A percentile compares a stretch with the other conserved stretches of the same genome.
phyloP scores from a whole-genome alignment of 2,797 vertebrate genomes.

The Danio tinwini region DNA sequence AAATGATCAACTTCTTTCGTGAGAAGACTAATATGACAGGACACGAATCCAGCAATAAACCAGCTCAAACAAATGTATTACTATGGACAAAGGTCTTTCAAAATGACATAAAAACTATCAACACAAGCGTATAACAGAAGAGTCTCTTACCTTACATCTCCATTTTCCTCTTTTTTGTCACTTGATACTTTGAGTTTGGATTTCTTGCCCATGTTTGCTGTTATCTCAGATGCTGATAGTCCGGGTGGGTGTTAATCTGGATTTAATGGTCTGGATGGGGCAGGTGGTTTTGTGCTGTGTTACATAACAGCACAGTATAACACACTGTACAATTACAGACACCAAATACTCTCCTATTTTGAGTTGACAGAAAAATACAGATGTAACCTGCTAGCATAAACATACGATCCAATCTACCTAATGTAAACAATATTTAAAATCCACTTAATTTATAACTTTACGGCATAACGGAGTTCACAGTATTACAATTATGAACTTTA shows the following conservation, averaged over 20 bases:
- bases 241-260: background rate
- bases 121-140: background rate
- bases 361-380: background rate
- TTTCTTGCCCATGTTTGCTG: slow-evolving; percentile 58
- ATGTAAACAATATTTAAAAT: background rate
- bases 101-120: slow-evolving; percentile 5
- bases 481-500: background rate
- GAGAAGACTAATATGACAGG: background rate
- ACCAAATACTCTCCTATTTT: background rate
- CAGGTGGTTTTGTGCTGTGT: slow-evolving; percentile 30
- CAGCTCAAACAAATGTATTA: background rate
- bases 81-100: background rate
- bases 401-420: background rate
- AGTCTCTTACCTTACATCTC: slow-evolving; percentile 46
- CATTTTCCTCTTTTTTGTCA: slow-evolving; percentile 47
- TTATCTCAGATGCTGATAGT: slow-evolving; percentile 8
- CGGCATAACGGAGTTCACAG: background rate
- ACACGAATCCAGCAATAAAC: background rate
- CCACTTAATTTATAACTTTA: background rate
- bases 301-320: slow-evolving; percentile 13
- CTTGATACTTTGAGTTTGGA: background rate
- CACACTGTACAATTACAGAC: background rate
- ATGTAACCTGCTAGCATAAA: background rate
- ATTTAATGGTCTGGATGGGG: background rate
- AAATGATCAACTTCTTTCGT: background rate